Base-by-base conservation (phyloP, 1,140 invertebrate genomes). In the Stegodyphus dumicola region DNA sequence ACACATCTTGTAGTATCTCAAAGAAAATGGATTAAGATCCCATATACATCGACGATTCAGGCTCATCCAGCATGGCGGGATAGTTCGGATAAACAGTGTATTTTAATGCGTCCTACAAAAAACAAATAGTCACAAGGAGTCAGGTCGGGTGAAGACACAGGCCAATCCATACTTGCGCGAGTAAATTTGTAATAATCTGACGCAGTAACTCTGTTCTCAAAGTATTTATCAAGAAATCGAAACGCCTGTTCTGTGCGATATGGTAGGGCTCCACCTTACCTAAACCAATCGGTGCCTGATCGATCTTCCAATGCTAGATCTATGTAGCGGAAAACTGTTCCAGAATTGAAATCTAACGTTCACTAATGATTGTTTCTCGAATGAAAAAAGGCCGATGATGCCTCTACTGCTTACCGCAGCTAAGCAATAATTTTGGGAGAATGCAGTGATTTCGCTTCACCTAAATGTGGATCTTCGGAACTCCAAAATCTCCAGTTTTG, bases 331-430 rank as follows among this genome's bases (percentile, higher is more conserved):
- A 2, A 18, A 33, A 15, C 7, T 67, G 88, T 51, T 73, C 33
- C n/a, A 74, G 18, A 60, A 73, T 54, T 65, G 18, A 56, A 60
- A 66, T 48, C 48, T 79, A 86, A 66, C 69, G 53, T 53, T 48
- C 67, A n/a, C 13, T 6, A 53, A 6, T 86, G 56, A 86, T 52
- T 6, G 18, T 86, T 49, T 64, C 56, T 13, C 69, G 7, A 5
- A 86, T 64, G 70, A 51, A 52, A 73, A 73, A 73, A 48, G 52
- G 48, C 77, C 85, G 60, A 79, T 73, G 11, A 80, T 79, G 7
- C 18, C 76, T 11, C 15, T 52, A 5, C 52, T 60, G 48, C 51
- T 11, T 56, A 86, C n/a, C 6, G 56, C 85, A 4, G 65, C 53
- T 77, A 86, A 65, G 80, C 77, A n/a, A 48, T 49, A 13, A 74